phyloP scores from a whole-genome alignment of 2,797 vertebrate species.

The Smutsia temminckii region DNA sequence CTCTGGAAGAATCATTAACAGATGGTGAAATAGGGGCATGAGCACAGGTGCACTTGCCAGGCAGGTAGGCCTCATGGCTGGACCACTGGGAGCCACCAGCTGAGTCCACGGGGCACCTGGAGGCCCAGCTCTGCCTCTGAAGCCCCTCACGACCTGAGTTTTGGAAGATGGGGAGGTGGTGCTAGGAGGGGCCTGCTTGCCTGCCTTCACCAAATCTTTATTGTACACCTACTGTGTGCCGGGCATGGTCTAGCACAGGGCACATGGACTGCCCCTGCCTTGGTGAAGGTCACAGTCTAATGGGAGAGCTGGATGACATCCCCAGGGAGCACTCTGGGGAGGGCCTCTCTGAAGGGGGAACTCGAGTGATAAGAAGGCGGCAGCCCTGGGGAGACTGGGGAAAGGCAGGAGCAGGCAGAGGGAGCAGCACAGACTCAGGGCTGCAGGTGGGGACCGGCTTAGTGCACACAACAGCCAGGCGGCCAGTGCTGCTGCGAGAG shows the following conservation, averaged over 20 bases:
- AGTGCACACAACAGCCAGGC: neutral
- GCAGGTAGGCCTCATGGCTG: neutral
- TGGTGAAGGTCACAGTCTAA: neutral
- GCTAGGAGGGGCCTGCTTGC: neutral
- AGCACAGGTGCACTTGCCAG: neutral
- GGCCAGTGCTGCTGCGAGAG: neutral
- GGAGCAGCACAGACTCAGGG: neutral
- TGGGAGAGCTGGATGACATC: neutral
- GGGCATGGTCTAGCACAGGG: neutral
- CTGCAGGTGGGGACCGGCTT: neutral
- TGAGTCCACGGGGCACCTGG: accelerated
- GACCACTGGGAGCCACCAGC: neutral
- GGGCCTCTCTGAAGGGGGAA: neutral
- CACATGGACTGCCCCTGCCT: too few species aligned
- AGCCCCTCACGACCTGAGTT: neutral
- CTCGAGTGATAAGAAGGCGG: neutral
- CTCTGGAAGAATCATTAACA: neutral
- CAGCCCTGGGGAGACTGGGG: neutral
- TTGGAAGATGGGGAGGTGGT: neutral
- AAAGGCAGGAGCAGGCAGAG: neutral
- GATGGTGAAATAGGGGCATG: neutral
- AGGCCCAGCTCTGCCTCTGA: neutral
- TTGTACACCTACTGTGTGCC: neutral
- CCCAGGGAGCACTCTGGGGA: neutral
- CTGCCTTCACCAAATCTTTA: neutral